Percentiles rank a stretch among this genome's conserved stretches.
Conservation (phyloP, 2,888 invertebrate species). For the Cosmia trapezina region DNA sequence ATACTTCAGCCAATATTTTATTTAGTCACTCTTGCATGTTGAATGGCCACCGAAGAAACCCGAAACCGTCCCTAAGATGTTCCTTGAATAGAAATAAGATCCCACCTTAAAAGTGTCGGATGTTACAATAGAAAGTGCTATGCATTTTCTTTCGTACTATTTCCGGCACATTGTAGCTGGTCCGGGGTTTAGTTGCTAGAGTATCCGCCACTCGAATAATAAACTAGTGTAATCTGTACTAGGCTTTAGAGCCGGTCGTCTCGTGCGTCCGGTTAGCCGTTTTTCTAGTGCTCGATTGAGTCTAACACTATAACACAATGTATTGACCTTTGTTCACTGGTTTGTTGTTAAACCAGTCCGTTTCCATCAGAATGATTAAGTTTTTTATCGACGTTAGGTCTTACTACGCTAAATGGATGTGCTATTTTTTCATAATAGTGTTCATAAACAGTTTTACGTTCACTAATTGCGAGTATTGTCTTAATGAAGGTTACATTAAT, state of each 20-base stretch:
- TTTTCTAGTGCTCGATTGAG: constrained; percentile 60
- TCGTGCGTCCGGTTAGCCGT: constrained; percentile 52
- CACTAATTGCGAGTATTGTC: constrained; percentile 33
- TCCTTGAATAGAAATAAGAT: constrained; percentile 55
- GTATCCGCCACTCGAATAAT: constrained; percentile 50
- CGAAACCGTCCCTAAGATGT: constrained; percentile 37
- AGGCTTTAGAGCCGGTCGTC: constrained; percentile 53
- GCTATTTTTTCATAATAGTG: constrained; percentile 16
- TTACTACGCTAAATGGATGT: constrained; percentile 6
- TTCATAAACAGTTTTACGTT: constrained; percentile 11
- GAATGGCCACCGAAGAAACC: constrained; percentile 25
- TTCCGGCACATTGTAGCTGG: constrained; percentile 37
- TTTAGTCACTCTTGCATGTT: constrained; percentile 27
- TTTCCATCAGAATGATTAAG: constrained; percentile 37
- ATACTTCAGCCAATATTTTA: constrained; percentile 42
- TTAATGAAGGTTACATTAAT: constrained; percentile 42
- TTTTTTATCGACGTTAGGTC: constrained; percentile 44
- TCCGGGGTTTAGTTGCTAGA: constrained; percentile 33
- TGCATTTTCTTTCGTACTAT: constrained; percentile 55
- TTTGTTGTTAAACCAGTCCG: constrained; percentile 57
- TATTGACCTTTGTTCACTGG: constrained; percentile 62
- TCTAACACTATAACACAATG: constrained; percentile 59
- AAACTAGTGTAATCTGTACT: constrained; percentile 53
- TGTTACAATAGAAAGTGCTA: constrained; percentile 57
- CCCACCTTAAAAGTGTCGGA: constrained; percentile 50